Evolutionary conservation across 2,888 invertebrate genomes (phyloP), one percentile per base, ranked within the genome.

Genomic region (Drosophila subsilvestris): DNA sequence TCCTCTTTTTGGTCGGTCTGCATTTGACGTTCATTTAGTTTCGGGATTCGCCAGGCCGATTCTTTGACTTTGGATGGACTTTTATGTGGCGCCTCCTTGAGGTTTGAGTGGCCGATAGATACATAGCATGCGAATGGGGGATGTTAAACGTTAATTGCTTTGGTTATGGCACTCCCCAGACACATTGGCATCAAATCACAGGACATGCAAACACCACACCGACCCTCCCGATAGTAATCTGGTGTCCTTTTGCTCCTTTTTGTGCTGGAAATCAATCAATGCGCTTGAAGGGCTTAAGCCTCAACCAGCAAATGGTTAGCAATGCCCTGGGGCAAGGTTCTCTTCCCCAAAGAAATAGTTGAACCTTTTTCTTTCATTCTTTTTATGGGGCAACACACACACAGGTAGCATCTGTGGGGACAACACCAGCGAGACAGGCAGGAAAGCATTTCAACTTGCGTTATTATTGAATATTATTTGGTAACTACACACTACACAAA

Each of bases 11-110:
- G 32, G 71, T 72, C 83, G 32, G 71, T 72, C 83, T 75, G 89
- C 69, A 70, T 63, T 84, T 83, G 83, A 88, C 83, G 83, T 83
- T 83, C 89, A 83, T 83, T 88, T 86, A 88, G 87, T 83, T 83
- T 75, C 59, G 2, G 37, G 6, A 57, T 60, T 73, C 71, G 51
- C 54, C 56, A 5, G 20, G 47, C 12, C 47, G 70, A n/a, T 60
- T 58, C 60, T 50, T 45, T 43, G 45, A 69, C 48, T 66, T 69
- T 43, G 27, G 22, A 66, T 44, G 61, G 61, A 68, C 72, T 71
- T 71, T 68, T 68, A 70, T 71, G 61, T 18, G 45, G n/a, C 47
- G 22, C 22, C 72, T 68, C 42, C 61, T 68, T 50, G 59, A 50
- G 71, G 66, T 50, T 67, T 50, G 44, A 67, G 66, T 69, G 66